Conservation (phyloP, 2,797 vertebrate species). For the Sebastes ruberrimus region DNA sequence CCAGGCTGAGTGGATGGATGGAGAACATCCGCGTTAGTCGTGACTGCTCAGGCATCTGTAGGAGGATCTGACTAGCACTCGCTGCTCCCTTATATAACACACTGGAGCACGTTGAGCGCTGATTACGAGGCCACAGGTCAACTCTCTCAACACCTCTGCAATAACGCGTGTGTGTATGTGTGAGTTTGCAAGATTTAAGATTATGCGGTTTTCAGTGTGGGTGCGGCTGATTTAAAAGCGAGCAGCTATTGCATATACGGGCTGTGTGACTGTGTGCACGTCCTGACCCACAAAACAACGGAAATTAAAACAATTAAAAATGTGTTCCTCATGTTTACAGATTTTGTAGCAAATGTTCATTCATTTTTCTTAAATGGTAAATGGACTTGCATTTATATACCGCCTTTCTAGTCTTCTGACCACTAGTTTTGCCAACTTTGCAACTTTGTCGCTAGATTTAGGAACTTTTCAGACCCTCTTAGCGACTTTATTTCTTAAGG, state of each 20-base stretch:
- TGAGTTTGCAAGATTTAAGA: slow-evolving; percentile 42
- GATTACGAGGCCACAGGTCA: slow-evolving; percentile 70
- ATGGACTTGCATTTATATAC: neutral
- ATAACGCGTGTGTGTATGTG: slow-evolving; percentile 9
- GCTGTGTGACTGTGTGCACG: neutral
- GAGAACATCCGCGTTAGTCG: slow-evolving; percentile 78
- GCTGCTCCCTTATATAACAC: slow-evolving; percentile 73
- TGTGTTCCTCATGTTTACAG: neutral
- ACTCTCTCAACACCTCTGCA: slow-evolving; percentile 74
- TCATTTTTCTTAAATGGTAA: neutral
- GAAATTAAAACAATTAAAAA: neutral
- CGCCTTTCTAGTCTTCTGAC: neutral
- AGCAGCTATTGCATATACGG: neutral
- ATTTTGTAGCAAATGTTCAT: neutral
- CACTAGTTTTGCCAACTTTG: neutral
- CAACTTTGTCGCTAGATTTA: no score
- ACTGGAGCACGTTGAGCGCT: slow-evolving; percentile 56
- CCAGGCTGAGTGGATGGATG: slow-evolving; percentile 63
- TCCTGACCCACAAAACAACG: neutral
- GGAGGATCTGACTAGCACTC: slow-evolving; percentile 77
- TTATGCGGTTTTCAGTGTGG: slow-evolving; percentile 19
- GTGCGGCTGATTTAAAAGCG: neutral
- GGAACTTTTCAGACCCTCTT: neutral
- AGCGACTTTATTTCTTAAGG: neutral
- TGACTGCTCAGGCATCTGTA: slow-evolving; percentile 83